Conservation (phyloP, 2,797 vertebrate genomes). For the Todus mexicanus region DNA sequence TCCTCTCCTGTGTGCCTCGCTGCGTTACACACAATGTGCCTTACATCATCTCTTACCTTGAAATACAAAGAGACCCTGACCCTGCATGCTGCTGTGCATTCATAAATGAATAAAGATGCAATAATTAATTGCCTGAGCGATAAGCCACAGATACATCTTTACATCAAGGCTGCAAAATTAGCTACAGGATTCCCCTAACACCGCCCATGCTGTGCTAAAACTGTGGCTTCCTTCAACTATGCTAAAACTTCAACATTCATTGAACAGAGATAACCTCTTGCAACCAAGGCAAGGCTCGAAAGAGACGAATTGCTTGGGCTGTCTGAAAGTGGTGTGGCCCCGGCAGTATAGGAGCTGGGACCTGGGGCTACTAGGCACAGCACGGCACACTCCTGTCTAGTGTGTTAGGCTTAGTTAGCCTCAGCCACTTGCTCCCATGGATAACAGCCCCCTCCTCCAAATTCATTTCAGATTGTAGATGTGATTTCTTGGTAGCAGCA, state of each 20-base stretch:
- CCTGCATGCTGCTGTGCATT: not conserved
- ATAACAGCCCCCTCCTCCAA: not conserved
- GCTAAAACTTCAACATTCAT: not conserved
- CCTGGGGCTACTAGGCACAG: fast-evolving
- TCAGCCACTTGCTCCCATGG: not conserved
- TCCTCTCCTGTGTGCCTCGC: not conserved
- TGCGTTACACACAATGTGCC: fast-evolving
- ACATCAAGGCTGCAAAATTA: not conserved
- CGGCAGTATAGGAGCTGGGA: fast-evolving
- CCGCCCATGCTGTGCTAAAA: fast-evolving
- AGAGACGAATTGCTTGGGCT: fast-evolving
- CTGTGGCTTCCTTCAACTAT: not conserved
- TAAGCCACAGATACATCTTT: not conserved
- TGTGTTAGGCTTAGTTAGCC: not conserved
- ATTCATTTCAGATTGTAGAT: not conserved
- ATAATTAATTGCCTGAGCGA: not conserved
- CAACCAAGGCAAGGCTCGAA: not conserved
- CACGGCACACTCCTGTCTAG: not conserved
- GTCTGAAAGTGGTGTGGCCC: not conserved
- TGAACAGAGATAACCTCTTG: not conserved
- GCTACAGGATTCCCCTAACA: not conserved
- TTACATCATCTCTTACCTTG: not conserved
- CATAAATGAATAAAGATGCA: not conserved
- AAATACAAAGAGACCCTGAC: not conserved
- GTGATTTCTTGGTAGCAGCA: not conserved